Evolutionary conservation across 2,888 invertebrate genomes (phyloP).

Genomic region (Elaeidobius kamerunicus): DNA sequence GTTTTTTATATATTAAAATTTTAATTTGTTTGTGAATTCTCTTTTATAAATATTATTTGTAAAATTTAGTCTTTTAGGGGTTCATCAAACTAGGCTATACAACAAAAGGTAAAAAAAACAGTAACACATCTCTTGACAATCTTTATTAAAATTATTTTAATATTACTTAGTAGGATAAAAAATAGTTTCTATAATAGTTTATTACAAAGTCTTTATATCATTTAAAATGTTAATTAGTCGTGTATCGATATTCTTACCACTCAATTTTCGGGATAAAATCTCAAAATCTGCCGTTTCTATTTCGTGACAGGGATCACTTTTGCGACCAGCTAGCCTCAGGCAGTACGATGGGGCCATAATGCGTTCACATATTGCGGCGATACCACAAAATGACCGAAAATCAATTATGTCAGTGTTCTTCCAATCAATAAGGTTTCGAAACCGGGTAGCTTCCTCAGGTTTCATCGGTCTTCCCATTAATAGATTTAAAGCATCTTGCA

Average conservation of each 20-base stretch:
- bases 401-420: constrained; percentile 54
- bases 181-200: too few species aligned
- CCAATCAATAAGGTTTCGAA: constrained; percentile 56
- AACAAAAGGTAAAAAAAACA: too few species aligned
- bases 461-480: constrained; percentile 65
- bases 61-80: too few species aligned
- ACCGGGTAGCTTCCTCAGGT: constrained; percentile 51
- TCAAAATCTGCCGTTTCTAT: constrained; percentile 69
- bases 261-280: constrained; percentile 58
- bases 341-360: constrained; percentile 56
- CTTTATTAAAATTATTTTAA: too few species aligned
- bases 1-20: too few species aligned
- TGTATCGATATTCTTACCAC: constrained; percentile 51
- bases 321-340: constrained; percentile 52
- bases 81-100: too few species aligned
- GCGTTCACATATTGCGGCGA: constrained; percentile 75
- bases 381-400: constrained; percentile 75
- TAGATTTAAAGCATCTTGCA: constrained; percentile 56
- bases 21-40: too few species aligned
- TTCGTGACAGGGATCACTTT: constrained; percentile 68
- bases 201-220: constrained; percentile 46
- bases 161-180: too few species aligned
- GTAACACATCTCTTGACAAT: too few species aligned
- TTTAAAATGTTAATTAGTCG: constrained; percentile 54
- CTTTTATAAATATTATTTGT: too few species aligned